Evolutionary conservation across 1,140 invertebrate genomes (phyloP).

Genomic region (Drosophila willistoni): DNA sequence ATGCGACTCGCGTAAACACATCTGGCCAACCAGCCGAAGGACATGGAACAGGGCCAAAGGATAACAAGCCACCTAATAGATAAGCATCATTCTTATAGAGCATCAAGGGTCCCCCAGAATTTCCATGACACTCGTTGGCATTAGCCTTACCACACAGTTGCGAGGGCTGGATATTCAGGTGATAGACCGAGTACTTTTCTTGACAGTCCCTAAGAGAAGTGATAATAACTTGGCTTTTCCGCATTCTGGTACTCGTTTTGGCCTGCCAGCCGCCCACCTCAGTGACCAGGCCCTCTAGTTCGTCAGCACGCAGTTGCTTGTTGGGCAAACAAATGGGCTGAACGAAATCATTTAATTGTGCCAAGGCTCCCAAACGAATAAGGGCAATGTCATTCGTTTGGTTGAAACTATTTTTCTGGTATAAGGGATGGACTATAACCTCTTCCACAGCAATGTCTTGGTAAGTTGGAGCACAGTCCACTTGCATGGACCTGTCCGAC

Average conservation of each 20-base stretch:
- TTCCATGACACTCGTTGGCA: conserved; percentile 71
- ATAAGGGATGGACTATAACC: conserved; percentile 87
- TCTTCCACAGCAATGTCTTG: conserved; percentile 86
- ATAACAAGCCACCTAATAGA: conserved; percentile 86
- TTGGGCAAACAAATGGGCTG: conserved; percentile 92
- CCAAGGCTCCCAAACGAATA: conserved; percentile 86
- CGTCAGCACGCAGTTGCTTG: conserved; percentile 75
- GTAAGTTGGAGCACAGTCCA: conserved; percentile 84
- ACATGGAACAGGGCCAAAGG: conserved; percentile 89
- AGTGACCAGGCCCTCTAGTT: conserved; percentile 84
- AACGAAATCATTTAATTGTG: conserved; percentile 83
- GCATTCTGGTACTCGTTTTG: conserved; percentile 85
- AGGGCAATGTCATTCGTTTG: conserved; percentile 89
- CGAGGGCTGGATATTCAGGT: conserved; percentile 38
- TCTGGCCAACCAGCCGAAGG: conserved; percentile 88
- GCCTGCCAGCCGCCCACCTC: conserved; percentile 92
- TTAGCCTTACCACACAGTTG: conserved; percentile 53
- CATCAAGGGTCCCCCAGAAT: conserved; percentile 86
- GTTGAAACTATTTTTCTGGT: conserved; percentile 82
- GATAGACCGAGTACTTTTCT: conserved; percentile 34
- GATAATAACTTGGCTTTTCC: conserved; percentile 82
- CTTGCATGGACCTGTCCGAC: conserved; percentile 1
- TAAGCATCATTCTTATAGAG: conserved; percentile 79
- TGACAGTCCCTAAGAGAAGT: conserved; percentile 52
- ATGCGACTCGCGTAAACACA: conserved; percentile 88